These are phyloP conservation scores for Drosophila repletoides DNA, from an alignment of 1,140 invertebrate genomes.

Conservation along the genomic window DNA sequence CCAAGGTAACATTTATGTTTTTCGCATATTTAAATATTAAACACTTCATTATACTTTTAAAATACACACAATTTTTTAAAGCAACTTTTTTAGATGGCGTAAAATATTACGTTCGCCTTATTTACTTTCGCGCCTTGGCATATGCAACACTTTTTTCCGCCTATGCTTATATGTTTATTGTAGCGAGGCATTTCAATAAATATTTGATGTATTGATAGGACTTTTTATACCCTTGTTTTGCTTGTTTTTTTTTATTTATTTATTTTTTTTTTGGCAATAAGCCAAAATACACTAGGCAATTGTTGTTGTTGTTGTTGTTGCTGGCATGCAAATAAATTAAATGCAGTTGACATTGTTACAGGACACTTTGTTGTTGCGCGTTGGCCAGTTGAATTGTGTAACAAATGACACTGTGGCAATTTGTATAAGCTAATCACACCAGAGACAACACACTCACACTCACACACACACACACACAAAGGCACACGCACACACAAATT, in stretches of 20 bases:
- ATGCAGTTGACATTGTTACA: slow-evolving; percentile 47
- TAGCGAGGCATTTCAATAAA: slow-evolving; percentile 43
- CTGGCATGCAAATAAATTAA: slow-evolving; percentile 68
- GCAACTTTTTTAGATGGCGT: neutral
- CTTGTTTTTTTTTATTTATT: slow-evolving; percentile 46
- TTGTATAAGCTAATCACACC: slow-evolving; percentile 69
- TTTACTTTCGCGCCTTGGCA: neutral
- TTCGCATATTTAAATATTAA: neutral
- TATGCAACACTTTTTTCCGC: neutral
- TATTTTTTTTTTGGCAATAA: neutral
- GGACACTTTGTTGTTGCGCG: slow-evolving; percentile 6
- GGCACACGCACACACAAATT: neutral
- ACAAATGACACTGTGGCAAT: slow-evolving; percentile 75
- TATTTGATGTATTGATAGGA: slow-evolving; percentile 59
- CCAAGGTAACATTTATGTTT: too few relatives aligned
- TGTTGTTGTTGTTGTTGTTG: slow-evolving; percentile 10
- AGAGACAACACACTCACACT: slow-evolving; percentile 11
- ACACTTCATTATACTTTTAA: neutral
- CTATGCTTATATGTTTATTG: slow-evolving; percentile 36
- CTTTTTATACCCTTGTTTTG: too few relatives aligned
- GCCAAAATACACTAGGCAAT: slow-evolving; percentile 42
- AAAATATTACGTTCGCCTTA: too few relatives aligned
- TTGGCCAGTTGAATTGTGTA: slow-evolving; percentile 26
- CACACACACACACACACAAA: neutral
- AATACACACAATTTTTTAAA: neutral